A percentile compares a stretch with the other conserved stretches of the same genome.
These are phyloP conservation scores for Procambarus virginalis DNA, from an alignment of 1,140 invertebrate genomes.

Conservation along the genomic window DNA sequence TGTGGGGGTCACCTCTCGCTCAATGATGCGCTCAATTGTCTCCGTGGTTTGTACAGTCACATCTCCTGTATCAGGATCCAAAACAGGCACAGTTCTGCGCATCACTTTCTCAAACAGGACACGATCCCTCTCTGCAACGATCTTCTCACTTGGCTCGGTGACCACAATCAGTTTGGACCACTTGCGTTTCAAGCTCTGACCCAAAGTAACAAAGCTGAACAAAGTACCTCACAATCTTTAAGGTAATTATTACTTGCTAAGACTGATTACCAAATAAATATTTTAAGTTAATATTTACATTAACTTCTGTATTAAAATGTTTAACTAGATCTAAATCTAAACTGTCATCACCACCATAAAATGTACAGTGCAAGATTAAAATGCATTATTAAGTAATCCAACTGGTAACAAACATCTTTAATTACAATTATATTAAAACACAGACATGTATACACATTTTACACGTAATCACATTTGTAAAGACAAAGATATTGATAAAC, in stretches of 20 bases:
- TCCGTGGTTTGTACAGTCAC: slow-evolving; percentile 53
- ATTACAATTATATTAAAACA: neutral
- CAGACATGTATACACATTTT: too few species aligned
- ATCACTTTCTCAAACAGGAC: slow-evolving; percentile 56
- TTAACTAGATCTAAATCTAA: too few species aligned
- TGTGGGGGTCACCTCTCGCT: slow-evolving; percentile 58
- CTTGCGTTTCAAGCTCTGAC: slow-evolving; percentile 46
- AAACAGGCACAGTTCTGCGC: slow-evolving; percentile 54
- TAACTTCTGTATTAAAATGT: neutral
- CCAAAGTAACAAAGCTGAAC: slow-evolving; percentile 47
- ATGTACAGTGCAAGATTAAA: neutral
- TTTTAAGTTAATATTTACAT: too few species aligned
- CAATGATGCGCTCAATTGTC: slow-evolving; percentile 62
- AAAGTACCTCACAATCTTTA: slow-evolving; percentile 28
- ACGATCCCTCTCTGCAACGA: slow-evolving; percentile 49
- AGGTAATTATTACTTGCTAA: neutral
- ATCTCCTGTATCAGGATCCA: slow-evolving; percentile 53
- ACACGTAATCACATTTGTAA: too few species aligned
- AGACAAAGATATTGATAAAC: too few species aligned
- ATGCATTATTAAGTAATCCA: neutral
- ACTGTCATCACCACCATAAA: neutral
- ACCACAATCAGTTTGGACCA: slow-evolving; percentile 62
- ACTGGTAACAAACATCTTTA: neutral
- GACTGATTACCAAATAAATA: neutral
- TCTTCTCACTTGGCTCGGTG: slow-evolving; percentile 54